Base-by-base conservation (phyloP, 2,797 vertebrate species). In the Amniataba percoides region DNA sequence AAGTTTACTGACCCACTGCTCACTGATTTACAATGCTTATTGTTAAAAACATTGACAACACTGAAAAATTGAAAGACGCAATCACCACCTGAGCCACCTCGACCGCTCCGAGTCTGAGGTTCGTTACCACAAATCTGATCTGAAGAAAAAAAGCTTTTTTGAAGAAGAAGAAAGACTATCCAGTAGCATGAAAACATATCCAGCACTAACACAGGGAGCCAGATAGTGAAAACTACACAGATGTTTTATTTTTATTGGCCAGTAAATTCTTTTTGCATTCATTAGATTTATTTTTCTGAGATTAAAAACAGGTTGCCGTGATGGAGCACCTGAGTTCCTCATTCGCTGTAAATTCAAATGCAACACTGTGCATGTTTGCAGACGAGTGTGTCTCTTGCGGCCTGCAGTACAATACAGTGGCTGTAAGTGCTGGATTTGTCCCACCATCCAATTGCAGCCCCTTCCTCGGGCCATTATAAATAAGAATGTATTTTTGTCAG, bases 401-500 rank as follows among this genome's bases (percentile, higher is more conserved):
- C 5, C 39, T 64, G 36, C 4, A 36, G 23, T 34, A 65, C 64
- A 76, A 52, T 61, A 46, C 51, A 55, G 19, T 23, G 31, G 73
- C 66, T 65, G 59, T 40, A 71, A 52, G 25, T 48, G 25, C n/a
- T 85, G 75, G 34, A 83, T 57, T 56, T 43, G 42, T 45, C 42
- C 72, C 52, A 43, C 66, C n/a, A 34, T 61, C 63, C 18, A 14
- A 71, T 9, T 14, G 51, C 63, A 83, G 43, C 36, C 46, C 43
- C 56, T 72, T 79, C 64, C 67, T 74, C 36, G 57, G 62, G 75
- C 40, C 59, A 77, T 80, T 71, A 88, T 73, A 55, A 78, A 42
- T 73, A 77, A 59, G 52, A 76, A 63, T 56, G 58, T 72, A 73
- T 80, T 82, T 86, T 82, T 66, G 67, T 71, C 74, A 45, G 56